Evolutionary conservation across 2,797 vertebrate genomes (phyloP).

Genomic region (Urocyon cinereoargenteus): DNA sequence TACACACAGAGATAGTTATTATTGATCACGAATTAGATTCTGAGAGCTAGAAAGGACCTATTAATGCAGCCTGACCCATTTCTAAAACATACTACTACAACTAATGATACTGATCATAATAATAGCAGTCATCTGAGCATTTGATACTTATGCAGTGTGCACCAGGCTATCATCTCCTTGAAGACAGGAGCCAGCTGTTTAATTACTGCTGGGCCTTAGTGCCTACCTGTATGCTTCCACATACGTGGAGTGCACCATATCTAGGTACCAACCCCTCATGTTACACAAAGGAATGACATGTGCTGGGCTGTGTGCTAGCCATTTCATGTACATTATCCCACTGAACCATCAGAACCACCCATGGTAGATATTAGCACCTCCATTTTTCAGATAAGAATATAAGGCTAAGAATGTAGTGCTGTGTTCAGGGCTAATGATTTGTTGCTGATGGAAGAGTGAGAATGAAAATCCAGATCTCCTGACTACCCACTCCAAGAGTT

Average conservation of each 20-base stretch:
- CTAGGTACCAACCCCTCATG: background rate
- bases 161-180: background rate
- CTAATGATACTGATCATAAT: background rate
- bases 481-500: background rate
- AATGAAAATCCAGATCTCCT: background rate
- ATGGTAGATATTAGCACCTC: background rate
- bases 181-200: background rate
- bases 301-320: background rate
- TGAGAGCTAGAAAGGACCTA: background rate
- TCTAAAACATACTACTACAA: background rate
- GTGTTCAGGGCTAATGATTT: background rate
- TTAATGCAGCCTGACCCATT: background rate
- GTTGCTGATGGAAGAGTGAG: background rate
- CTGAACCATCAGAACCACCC: background rate
- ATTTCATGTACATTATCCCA: background rate
- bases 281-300: background rate
- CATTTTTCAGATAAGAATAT: background rate
- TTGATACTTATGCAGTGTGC: background rate
- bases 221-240: background rate
- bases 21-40: constrained; percentile 34
- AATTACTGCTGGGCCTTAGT: background rate
- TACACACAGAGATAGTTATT: background rate
- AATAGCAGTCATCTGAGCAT: background rate
- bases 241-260: background rate
- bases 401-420: background rate